These are phyloP conservation scores for Hippocampus kuda DNA, from an alignment of 2,797 vertebrate species.

Conservation along the genomic window DNA sequence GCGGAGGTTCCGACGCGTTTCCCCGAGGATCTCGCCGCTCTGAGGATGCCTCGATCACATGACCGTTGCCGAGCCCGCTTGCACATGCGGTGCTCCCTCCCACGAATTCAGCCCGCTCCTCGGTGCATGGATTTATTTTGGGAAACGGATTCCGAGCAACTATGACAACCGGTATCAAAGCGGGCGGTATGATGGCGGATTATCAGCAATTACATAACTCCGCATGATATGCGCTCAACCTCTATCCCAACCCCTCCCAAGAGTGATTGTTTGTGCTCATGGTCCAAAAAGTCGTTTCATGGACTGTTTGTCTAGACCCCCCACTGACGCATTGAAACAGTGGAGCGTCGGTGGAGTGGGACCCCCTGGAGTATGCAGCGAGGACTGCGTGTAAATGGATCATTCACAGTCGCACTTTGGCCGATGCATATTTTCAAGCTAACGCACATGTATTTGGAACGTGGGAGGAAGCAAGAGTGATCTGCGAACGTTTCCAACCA, in stretches of 20 bases:
- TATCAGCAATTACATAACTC: slow-evolving; percentile 2
- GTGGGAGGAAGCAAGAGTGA: no score
- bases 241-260: neutral
- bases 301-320: neutral
- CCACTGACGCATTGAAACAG: neutral
- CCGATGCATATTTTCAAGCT: no score
- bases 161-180: neutral
- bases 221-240: neutral
- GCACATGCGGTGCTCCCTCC: neutral
- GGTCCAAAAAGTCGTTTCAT: neutral
- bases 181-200: neutral
- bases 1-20: neutral
- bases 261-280: neutral
- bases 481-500: neutral
- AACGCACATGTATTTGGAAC: no score
- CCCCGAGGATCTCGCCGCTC: neutral
- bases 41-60: neutral
- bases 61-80: neutral
- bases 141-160: neutral
- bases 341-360: neutral
- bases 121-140: neutral
- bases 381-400: neutral
- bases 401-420: neutral
- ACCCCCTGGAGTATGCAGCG: neutral
- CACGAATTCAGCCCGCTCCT: neutral